Evolutionary conservation across 2,797 vertebrate genomes (phyloP), one percentile per base, ranked within the genome.

Genomic region (Poecilia wingei): DNA sequence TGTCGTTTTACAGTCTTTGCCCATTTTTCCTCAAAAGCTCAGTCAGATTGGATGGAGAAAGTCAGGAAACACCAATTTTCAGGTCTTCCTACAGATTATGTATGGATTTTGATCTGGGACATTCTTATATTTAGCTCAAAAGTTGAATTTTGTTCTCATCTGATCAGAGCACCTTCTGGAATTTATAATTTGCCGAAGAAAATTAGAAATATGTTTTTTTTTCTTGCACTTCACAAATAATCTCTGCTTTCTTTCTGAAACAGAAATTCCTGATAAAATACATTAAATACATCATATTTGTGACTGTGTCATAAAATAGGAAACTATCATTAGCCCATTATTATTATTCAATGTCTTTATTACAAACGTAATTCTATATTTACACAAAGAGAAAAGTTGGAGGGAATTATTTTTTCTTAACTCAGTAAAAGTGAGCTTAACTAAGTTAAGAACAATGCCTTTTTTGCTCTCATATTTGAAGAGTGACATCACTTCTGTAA

Each of bases 401-500:
- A 68, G 39, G 1, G 39, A 2, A 31, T 70, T 74, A 9, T 76
- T 39, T 43, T 83, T 79, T 70, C 57, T 47, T 59, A 33, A 47
- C 72, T 76, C n/a, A 80, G n/a, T 43, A 51, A 51, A 39, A 77
- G 53, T 14, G 3, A 55, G 45, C 45, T 13, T 13, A 45, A 45
- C 45, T 45, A 13, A 13, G 45, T 45, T 45, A 13, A 33, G 75
- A 36, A 12, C 2, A 4, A 31, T 72, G 39, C 79, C 25, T n/a
- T 77, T 77, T 70, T 78, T 39, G 49, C 51, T 47, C 33, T 22
- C 28, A 49, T 49, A 72, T 70, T 77, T 57, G 75, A 49, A 75
- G 39, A 68, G 74, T 83, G 64, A 78, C 51, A 73, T 74, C 57
- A 31, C 5, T 66, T 84, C 16, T 66, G 25, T 72, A 45, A 69